A percentile compares a stretch with the other conserved stretches of the same genome.
These are phyloP conservation scores for Eulemur coronatus DNA, from an alignment of 2,797 vertebrate genomes.

Conservation along the genomic window DNA sequence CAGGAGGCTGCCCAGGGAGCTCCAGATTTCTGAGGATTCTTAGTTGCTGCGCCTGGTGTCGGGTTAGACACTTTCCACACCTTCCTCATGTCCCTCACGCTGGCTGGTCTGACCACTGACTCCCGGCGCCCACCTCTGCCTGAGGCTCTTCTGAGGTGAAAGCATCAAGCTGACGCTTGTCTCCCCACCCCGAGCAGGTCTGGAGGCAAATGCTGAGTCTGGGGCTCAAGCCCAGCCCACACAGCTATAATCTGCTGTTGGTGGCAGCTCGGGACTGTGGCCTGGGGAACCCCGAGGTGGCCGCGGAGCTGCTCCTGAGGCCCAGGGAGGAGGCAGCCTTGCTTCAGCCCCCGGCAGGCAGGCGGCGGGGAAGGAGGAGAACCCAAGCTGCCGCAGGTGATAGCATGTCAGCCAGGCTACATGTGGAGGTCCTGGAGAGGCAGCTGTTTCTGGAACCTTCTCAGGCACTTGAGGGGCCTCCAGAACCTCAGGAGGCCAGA, in stretches of 20 bases:
- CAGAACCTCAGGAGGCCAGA: neutral
- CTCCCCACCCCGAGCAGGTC: conserved; percentile 85
- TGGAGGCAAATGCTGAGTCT: conserved; percentile 93
- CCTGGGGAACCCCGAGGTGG: conserved; percentile 87
- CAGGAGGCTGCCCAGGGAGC: neutral
- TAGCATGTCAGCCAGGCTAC: conserved; percentile 58
- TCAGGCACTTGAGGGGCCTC: neutral
- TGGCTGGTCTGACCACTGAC: neutral
- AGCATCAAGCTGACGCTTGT: neutral
- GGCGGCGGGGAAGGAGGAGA: neutral
- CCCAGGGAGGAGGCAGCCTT: neutral
- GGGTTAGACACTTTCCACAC: neutral
- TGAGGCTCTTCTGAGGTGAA: neutral
- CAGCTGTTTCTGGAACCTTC: conserved; percentile 84
- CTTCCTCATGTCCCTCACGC: neutral
- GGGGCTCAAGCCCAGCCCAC: conserved; percentile 87
- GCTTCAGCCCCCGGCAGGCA: conserved; percentile 45
- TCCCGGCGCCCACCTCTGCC: neutral
- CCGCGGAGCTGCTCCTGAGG: conserved; percentile 86
- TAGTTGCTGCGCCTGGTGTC: neutral
- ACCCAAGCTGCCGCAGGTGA: neutral
- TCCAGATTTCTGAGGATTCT: neutral
- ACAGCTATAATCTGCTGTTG: conserved; percentile 93
- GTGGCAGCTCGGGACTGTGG: conserved; percentile 92
- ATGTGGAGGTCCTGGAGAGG: conserved; percentile 89